These are phyloP conservation scores for Gonioctena quinquepunctata DNA, from an alignment of 1,140 invertebrate species.

Conservation along the genomic window DNA sequence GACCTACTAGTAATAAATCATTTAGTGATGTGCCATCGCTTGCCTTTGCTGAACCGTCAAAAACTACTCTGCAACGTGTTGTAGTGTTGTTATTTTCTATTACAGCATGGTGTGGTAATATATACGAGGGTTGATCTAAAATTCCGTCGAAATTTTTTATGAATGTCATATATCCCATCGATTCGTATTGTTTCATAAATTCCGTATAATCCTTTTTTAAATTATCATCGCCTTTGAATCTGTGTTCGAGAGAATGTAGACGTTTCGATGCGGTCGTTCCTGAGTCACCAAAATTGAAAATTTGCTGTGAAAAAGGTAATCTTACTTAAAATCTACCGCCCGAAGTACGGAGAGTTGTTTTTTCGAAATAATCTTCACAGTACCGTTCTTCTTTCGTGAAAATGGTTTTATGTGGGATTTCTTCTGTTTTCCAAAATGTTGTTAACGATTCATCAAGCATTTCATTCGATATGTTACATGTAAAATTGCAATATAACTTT, in stretches of 20 bases:
- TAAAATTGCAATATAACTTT: no score
- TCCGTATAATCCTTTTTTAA: conserved; percentile 38
- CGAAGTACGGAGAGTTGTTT: conserved; percentile 29
- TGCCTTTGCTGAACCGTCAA: conserved; percentile 34
- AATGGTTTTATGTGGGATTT: neutral
- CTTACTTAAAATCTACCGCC: conserved; percentile 47
- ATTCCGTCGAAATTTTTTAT: neutral
- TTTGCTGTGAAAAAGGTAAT: conserved; percentile 42
- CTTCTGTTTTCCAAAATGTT: no score
- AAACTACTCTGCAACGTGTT: conserved; percentile 46
- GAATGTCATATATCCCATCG: conserved; percentile 38
- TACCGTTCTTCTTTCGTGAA: conserved; percentile 29
- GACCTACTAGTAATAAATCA: conserved; percentile 34
- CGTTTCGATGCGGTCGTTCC: conserved; percentile 39
- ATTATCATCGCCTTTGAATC: conserved; percentile 34
- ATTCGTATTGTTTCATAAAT: conserved; percentile 52
- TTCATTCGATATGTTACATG: no score
- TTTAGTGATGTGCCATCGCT: conserved; percentile 39
- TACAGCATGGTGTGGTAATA: conserved; percentile 50
- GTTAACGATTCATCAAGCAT: no score
- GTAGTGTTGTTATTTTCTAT: conserved; percentile 25
- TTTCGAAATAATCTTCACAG: conserved; percentile 43
- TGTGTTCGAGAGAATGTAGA: conserved; percentile 42
- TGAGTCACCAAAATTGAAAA: conserved; percentile 44
- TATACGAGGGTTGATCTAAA: conserved; percentile 26